Evolutionary conservation across 2,113 vertebrate species (phyloP).

Genomic region (Myotis lucifugus): DNA sequence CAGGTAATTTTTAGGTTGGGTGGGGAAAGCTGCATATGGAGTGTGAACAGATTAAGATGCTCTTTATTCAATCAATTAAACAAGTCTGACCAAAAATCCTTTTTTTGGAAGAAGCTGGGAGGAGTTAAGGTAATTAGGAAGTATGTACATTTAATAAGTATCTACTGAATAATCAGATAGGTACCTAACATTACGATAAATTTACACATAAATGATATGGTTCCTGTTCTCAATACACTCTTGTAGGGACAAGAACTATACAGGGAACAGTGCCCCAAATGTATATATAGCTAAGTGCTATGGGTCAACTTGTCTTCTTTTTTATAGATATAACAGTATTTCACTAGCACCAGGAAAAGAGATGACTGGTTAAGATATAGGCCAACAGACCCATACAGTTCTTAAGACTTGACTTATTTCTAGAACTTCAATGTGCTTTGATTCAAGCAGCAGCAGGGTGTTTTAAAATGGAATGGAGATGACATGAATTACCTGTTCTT

Average conservation of each 20-base stretch:
- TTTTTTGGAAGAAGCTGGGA: conserved; percentile 58
- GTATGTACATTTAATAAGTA: conserved; percentile 44
- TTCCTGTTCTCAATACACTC: conserved; percentile 48
- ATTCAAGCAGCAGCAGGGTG: conserved; percentile 74
- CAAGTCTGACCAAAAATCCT: conserved; percentile 54
- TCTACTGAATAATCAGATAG: conserved; percentile 8
- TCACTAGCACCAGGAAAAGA: conserved; percentile 43
- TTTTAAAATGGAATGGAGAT: conserved; percentile 76
- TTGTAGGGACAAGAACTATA: conserved; percentile 33
- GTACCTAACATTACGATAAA: conserved; percentile 42
- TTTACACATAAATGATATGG: conserved; percentile 22
- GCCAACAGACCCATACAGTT: conserved; percentile 20
- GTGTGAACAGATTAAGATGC: conserved; percentile 52
- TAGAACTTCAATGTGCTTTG: conserved; percentile 70
- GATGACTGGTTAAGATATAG: not conserved
- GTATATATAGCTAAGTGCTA: not conserved
- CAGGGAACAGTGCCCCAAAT: conserved; percentile 52
- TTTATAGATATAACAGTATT: conserved; percentile 15
- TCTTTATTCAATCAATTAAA: conserved; percentile 66
- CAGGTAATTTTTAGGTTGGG: conserved; percentile 67
- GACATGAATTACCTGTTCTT: conserved; percentile 73
- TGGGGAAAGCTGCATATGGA: conserved; percentile 57
- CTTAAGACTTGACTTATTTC: conserved; percentile 35
- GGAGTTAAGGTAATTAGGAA: conserved; percentile 60
- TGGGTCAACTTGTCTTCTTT: conserved; percentile 40